Evolutionary conservation across 37 sponge, comb jelly and placozoan species (phyloP).

Genomic region (Bolinopsis microptera): DNA sequence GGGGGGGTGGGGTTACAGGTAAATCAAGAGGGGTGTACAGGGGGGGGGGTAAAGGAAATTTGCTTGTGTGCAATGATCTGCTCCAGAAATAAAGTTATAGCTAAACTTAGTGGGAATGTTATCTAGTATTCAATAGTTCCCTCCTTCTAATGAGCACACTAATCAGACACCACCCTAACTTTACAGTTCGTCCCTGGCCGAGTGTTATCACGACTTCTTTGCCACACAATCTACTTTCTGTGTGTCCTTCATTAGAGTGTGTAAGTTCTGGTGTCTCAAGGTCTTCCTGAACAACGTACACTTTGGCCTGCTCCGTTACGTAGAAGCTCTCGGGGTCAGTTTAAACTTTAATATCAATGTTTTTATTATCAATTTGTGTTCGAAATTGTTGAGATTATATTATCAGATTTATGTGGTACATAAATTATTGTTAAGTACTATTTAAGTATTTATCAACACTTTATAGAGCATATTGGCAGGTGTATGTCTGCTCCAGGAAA

Average conservation of each 20-base stretch:
- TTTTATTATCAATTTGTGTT: background rate
- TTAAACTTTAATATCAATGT: background rate
- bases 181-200: constrained; percentile 31
- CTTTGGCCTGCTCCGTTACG: constrained; percentile 29
- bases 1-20: no score
- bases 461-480: background rate
- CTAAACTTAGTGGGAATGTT: no score
- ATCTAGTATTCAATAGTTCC: no score
- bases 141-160: no score
- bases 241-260: constrained; percentile 20
- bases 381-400: background rate
- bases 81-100: no score
- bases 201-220: constrained; percentile 48
- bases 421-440: no score
- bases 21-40: no score
- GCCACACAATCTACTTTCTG: background rate
- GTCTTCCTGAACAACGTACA: constrained; percentile 35
- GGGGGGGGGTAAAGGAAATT: no score
- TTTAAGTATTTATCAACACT: background rate
- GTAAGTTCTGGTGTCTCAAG: constrained; percentile 36
- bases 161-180: no score
- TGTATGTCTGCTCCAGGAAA: constrained; percentile 8
- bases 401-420: background rate
- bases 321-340: constrained; percentile 34
- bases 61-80: no score